Conservation (phyloP, 2,888 invertebrate genomes). For the Pogonocherus hispidulus region DNA sequence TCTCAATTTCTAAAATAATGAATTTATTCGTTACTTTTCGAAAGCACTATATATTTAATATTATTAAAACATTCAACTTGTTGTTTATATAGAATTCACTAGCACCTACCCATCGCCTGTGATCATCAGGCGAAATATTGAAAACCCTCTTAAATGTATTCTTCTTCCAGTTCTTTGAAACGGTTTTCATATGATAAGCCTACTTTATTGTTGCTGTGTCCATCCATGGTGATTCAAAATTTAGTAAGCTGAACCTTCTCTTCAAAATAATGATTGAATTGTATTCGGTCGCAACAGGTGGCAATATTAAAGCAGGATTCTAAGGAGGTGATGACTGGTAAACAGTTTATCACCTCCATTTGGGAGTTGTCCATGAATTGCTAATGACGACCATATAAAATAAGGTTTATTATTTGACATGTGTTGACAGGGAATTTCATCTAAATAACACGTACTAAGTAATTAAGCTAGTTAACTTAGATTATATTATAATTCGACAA, state of each 20-base stretch:
- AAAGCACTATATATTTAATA: too few relatives aligned
- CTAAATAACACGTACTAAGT: neutral
- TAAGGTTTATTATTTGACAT: conserved; percentile 3
- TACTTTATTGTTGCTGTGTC: too few relatives aligned
- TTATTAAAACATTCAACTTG: too few relatives aligned
- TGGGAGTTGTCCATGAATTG: conserved; percentile 6
- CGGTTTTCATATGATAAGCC: too few relatives aligned
- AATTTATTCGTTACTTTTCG: too few relatives aligned
- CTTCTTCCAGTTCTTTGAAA: too few relatives aligned
- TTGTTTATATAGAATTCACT: too few relatives aligned
- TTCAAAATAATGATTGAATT: neutral
- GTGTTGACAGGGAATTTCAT: conserved; percentile 6
- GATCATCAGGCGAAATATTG: too few relatives aligned
- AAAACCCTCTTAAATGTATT: too few relatives aligned
- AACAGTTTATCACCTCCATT: conserved; percentile 6
- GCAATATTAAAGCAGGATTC: neutral
- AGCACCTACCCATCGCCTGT: too few relatives aligned
- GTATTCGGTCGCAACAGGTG: conserved; percentile 12
- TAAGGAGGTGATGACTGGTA: conserved; percentile 8
- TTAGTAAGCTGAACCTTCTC: neutral
- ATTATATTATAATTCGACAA: neutral
- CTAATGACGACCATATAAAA: neutral
- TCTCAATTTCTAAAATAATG: too few relatives aligned
- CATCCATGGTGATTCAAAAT: too few relatives aligned
- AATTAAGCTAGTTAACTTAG: neutral